Base-by-base conservation (phyloP, 2,113 vertebrate species). In the Podilymbus podiceps region DNA sequence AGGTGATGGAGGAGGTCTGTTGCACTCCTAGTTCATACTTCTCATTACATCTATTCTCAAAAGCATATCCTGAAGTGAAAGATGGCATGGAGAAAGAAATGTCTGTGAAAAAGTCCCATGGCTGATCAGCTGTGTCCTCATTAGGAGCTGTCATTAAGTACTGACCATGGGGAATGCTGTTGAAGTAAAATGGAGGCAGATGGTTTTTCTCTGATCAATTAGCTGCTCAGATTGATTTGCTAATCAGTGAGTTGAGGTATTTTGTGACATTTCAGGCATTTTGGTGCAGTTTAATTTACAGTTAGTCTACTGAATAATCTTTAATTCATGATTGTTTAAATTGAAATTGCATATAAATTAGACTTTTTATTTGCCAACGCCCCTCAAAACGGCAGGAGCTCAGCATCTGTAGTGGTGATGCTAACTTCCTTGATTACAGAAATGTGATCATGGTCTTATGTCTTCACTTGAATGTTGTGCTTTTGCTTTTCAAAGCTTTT, bases 281-380 rank as follows among this genome's bases (percentile, higher is more conserved):
- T 96, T 93, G 75, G 62, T 72, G 53, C 75, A 30, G 52, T 87
- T 94, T 93, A 95, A 87, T 94, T 95, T 95, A 90, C 7, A 4
- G 40, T 46, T 91, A 83, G 94, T 85, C 86, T 89, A 0, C 64
- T 53, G 58, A 80, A 93, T 91, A 75, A 96, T 93, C 88, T 94
- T 97, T 96, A 95, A 95, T 97, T 96, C 89, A 93, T 95, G 87
- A 93, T 92, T 89, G 78, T 94, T 96, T 96, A 96, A 97, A 91
- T 93, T 94, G 83, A 95, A 93, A 86, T 93, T 94, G 93, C 82
- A 85, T 96, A 67, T 91, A 91, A 95, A 96, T 94, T 81, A 91
- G 81, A 75, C 69, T 55, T 88, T 60, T 94, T 93, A 60, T 86
- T 91, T 96, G 87, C 67, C 66, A 74, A 44, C 4, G 18, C 81